phyloP scores from a whole-genome alignment of 2,797 vertebrate genomes.

The Amazona finschi region DNA sequence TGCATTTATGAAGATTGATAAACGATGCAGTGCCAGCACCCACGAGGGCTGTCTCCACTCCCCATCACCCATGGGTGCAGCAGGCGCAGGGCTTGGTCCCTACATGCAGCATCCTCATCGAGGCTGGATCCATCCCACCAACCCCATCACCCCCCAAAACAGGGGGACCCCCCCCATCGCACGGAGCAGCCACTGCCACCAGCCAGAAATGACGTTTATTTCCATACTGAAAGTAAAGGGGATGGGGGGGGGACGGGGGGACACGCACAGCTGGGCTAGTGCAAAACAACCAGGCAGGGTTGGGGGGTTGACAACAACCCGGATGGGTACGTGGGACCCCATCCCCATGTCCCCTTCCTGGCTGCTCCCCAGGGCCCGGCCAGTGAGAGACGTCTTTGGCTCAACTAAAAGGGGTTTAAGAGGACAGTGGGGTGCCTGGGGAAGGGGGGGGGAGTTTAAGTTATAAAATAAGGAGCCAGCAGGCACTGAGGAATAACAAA shows the following conservation, averaged over 20 bases:
- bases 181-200: background rate
- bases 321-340: background rate
- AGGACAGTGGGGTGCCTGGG: background rate
- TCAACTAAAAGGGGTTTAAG: conserved; percentile 37
- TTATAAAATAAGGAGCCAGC: conserved; percentile 71
- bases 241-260: background rate
- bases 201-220: conserved; percentile 72
- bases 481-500: conserved; percentile 64
- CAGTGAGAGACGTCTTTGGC: conserved; percentile 54
- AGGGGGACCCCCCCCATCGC: background rate
- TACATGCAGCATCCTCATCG: background rate
- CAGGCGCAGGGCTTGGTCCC: background rate
- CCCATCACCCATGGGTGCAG: background rate
- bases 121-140: background rate
- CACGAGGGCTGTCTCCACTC: background rate
- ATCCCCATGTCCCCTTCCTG: background rate
- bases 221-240: conserved; percentile 61
- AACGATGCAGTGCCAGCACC: conserved; percentile 69
- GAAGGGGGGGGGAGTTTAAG: conserved; percentile 42
- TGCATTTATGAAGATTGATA: conserved; percentile 80
- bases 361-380: conserved; percentile 22
- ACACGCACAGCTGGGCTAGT: conserved; percentile 68
- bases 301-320: background rate
- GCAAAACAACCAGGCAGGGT: conserved; percentile 51
- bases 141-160: background rate